Evolutionary conservation across 2,888 invertebrate genomes (phyloP).

Genomic region (Rapana venosa): DNA sequence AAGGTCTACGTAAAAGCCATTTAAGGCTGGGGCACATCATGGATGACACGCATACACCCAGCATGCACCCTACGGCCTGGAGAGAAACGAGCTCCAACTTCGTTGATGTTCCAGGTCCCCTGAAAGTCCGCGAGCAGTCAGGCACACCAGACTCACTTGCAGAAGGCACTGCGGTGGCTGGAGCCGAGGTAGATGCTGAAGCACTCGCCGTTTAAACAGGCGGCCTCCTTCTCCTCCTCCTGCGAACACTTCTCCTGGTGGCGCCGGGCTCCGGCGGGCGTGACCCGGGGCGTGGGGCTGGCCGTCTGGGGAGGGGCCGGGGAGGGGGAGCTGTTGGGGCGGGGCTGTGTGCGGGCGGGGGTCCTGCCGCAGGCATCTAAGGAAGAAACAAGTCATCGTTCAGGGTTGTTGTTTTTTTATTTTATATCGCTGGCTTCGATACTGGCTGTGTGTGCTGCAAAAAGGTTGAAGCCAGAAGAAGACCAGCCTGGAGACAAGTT

Average conservation of each 20-base stretch:
- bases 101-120: no score
- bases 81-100: no score
- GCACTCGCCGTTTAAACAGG: constrained; percentile 51
- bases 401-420: no score
- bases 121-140: no score
- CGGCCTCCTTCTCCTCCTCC: constrained; percentile 43
- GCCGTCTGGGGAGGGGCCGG: constrained; percentile 17
- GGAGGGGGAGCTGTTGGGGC: constrained; percentile 43
- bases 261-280: neutral
- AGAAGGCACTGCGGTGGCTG: constrained; percentile 42
- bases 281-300: neutral
- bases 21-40: no score
- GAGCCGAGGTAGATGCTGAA: constrained; percentile 43
- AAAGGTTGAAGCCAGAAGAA: no score
- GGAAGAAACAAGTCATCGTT: neutral
- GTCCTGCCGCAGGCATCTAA: constrained; percentile 54
- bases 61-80: no score
- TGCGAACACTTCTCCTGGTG: constrained; percentile 43
- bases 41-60: no score
- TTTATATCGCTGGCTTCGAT: no score
- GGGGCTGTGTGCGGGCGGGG: constrained; percentile 50
- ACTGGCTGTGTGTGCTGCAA: no score
- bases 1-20: no score
- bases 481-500: no score
- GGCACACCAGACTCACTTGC: constrained; percentile 39